Percentiles rank a stretch among this genome's conserved stretches.
These are phyloP conservation scores for Mimas tiliae DNA, from an alignment of 2,888 invertebrate genomes.

Conservation along the genomic window DNA sequence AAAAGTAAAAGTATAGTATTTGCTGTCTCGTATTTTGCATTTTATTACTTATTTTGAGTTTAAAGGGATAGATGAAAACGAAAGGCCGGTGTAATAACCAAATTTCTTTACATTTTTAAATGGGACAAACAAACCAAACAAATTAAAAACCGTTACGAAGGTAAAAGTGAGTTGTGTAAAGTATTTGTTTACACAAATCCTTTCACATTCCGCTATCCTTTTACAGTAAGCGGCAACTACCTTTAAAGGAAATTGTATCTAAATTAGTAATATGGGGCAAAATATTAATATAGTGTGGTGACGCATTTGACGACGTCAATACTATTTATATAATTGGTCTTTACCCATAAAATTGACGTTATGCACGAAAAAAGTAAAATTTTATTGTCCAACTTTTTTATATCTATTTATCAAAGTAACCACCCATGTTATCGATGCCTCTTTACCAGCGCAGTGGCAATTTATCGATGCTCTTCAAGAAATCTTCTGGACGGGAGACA, in stretches of 20 bases:
- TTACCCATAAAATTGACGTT: no score
- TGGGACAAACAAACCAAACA: constrained; percentile 19
- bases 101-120: not conserved
- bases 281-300: no score
- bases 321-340: no score
- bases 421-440: no score
- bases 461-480: no score
- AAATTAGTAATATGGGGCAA: not conserved
- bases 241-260: not conserved
- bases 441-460: no score
- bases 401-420: no score
- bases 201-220: constrained; percentile 47
- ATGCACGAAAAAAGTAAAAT: no score
- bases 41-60: not conserved
- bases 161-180: constrained; percentile 54
- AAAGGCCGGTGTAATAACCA: not conserved
- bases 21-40: not conserved
- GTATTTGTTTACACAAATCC: constrained; percentile 38
- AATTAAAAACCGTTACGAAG: constrained; percentile 46
- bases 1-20: not conserved
- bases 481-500: no score
- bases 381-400: no score
- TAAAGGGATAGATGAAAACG: not conserved
- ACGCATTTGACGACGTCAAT: no score
- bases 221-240: constrained; percentile 17